Evolutionary conservation across 1,140 invertebrate species (phyloP).

Genomic region (Eumeta japonica): DNA sequence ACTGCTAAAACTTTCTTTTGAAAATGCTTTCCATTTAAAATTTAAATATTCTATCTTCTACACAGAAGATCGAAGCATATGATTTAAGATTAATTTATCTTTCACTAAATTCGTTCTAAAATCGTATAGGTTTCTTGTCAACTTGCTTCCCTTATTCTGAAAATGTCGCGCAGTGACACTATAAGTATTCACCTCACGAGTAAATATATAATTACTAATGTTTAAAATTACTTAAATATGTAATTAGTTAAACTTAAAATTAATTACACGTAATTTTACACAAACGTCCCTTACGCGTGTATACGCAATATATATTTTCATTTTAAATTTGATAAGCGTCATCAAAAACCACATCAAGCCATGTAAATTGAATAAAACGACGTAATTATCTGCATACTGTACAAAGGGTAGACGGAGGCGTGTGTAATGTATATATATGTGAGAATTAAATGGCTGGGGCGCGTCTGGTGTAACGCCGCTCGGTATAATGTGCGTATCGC

Average conservation of each 20-base stretch:
- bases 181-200: neutral
- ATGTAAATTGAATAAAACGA: neutral
- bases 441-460: neutral
- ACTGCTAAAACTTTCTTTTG: no score
- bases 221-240: neutral
- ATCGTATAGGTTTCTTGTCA: neutral
- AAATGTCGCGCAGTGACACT: neutral
- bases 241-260: neutral
- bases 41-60: no score
- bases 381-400: conserved; percentile 2
- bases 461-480: neutral
- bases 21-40: no score
- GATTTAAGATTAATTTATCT: neutral
- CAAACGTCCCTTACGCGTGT: neutral
- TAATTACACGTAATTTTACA: neutral
- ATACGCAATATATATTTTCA: neutral
- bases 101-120: neutral
- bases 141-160: neutral
- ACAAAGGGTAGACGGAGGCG: conserved; percentile 4
- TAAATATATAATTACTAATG: neutral
- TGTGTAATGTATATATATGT: conserved; percentile 5
- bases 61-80: neutral
- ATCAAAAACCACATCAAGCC: neutral
- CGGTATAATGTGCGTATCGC: conserved; percentile 5
- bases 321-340: neutral